Evolutionary conservation across 2,888 invertebrate genomes (phyloP), one percentile per base, ranked within the genome.

Genomic region (Gastrophysa polygoni): DNA sequence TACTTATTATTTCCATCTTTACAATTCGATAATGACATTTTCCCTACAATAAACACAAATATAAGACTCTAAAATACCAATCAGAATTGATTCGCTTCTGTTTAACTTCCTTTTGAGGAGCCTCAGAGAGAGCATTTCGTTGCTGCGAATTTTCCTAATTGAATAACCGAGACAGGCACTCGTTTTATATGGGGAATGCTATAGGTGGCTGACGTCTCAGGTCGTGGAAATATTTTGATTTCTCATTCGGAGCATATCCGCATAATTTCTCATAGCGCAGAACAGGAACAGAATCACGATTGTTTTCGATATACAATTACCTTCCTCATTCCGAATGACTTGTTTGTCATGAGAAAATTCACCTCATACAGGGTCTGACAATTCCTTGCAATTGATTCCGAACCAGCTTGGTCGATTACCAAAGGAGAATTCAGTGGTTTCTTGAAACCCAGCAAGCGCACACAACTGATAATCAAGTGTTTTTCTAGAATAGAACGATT

Each of bases 1-100:
- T 71, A 69, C 70, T 73, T 73, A 76, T 76, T 75, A 75, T 75
- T 75, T 73, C 73, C 75, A 70, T 76, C 74, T 72, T 73, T 73
- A 71, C 72, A 73, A 71, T 69, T 70, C 71, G 67, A 71, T 72
- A 74, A 77, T 75, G 72, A 73, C 73, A 72, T 76, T 75, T 75
- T 74, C 70, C 66, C 68, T 68, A 68, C 72, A 68, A 71, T 73
- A 71, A 74, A 73, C 61, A 67, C 67, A 68, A 68, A 69, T 68
- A 69, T 61, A 68, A 67, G 63, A 59, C 58, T 64, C 65, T 63
- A 66, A 67, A 68, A 68, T 67, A 65, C 68, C 68, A 68, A 65
- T 69, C 66, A 63, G 55, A 60, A 64, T 63, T 68, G 63, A 64
- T 65, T 68, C 59, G 63, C 68, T 65, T 63, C 63, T 68, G 68